These are phyloP conservation scores for Hydropsyche betteni DNA, from an alignment of 2,888 invertebrate genomes.

Conservation along the genomic window DNA sequence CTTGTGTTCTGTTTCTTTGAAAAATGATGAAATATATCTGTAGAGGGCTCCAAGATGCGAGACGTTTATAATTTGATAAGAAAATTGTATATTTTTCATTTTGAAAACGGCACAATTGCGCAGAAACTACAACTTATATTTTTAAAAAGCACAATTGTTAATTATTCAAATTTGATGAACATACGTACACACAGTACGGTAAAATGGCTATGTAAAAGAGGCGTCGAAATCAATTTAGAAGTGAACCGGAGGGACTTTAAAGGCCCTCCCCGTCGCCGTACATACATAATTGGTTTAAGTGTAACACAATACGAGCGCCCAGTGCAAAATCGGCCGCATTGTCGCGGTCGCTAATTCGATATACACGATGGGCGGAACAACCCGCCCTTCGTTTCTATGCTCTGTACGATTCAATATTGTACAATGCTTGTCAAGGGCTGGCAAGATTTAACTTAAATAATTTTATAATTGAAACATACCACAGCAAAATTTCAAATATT, in stretches of 20 bases:
- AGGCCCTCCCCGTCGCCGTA: background rate
- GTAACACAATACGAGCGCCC: constrained; percentile 39
- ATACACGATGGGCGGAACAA: constrained; percentile 1
- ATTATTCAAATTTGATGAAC: too few relatives aligned
- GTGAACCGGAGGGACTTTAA: constrained; percentile 14
- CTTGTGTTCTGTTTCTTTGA: constrained; percentile 18
- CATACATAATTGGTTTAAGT: constrained; percentile 39
- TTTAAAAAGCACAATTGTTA: too few relatives aligned
- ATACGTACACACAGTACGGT: background rate
- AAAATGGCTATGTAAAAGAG: background rate
- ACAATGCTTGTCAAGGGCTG: too few relatives aligned
- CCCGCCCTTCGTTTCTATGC: background rate
- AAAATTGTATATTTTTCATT: too few relatives aligned
- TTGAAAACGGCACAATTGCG: too few relatives aligned
- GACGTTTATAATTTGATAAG: too few relatives aligned
- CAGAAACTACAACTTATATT: too few relatives aligned
- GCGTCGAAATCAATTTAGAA: constrained; percentile 6
- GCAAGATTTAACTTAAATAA: too few relatives aligned
- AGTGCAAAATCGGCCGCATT: constrained; percentile 25
- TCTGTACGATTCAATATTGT: too few relatives aligned
- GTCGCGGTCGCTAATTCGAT: constrained; percentile 46
- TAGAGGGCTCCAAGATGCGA: background rate
- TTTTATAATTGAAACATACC: too few relatives aligned
- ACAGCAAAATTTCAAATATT: too few relatives aligned
- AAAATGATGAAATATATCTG: constrained; percentile 47